Evolutionary conservation across 2,888 invertebrate genomes (phyloP), one percentile per base, ranked within the genome.

Genomic region (Drosophila mettleri): DNA sequence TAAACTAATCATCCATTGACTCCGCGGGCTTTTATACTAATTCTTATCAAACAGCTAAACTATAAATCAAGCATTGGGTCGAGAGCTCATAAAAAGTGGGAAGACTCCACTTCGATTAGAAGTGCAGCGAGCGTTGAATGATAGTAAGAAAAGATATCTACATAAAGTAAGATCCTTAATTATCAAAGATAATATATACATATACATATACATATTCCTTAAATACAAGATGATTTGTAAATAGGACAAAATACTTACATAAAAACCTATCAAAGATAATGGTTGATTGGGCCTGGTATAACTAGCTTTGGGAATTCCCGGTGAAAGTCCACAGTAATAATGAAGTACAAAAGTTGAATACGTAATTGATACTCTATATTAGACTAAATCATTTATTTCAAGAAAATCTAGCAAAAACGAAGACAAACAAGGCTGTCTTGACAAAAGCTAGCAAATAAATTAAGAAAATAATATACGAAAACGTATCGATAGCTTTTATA

Each of bases 11-110:
- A 14, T 6, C 34, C n/a, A 10, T 24, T 6, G 6, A 12, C 6
- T 9, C 4, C 9, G 29, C 12, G 10, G 8, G 27, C 55, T 66
- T 84, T 74, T 81, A 86, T 86, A 86, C 58, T 51, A 57, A 9
- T 10, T 24, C 61, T 76, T 61, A 74, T 74, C 71, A 31, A 27
- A 3, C 2, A 20, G 8, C 16, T 12, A 33, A 4, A 58, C n/a
- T 29, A 48, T 64, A 74, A 78, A 78, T 78, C 51, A 63, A 70
- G 8, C 31, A 34, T 46, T 51, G 58, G 16, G 20, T 36, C 14
- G 36, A 46, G 46, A 41, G 39, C 18, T 34, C 54, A 57, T 66
- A 67, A 69, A 73, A 59, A 63, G 29, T 51, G 12, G 24, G 29
- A 55, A 59, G 43, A 41, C 53, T 62, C 12, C 3, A 41, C 53